Evolutionary conservation across 1,140 invertebrate species (phyloP), one percentile per base, ranked within the genome.

Genomic region (Eumaeus atala): DNA sequence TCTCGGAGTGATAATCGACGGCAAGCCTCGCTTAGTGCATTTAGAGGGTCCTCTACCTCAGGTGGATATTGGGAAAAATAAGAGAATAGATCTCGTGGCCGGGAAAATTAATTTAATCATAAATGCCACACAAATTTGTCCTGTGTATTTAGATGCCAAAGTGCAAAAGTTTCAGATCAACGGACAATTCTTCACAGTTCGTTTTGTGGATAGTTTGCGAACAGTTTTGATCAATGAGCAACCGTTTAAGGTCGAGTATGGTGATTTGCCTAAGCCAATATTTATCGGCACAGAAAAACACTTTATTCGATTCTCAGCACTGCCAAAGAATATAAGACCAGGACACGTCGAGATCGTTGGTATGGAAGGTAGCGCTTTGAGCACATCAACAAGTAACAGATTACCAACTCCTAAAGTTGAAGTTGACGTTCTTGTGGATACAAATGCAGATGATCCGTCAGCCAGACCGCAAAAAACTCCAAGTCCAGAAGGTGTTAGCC

Each of bases 201-300:
- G 94, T 63, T 96, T 97, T 77, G 92, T 92, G 9, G 93, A 96
- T 69, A 89, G 92, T 0, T 88, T 96, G 11, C 85, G 90, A 57
- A 94, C 92, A 5, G 93, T 94, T 1, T 72, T 95, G n/a, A 91
- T 97, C 9, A 96, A 97, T 73, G 95, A 95, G 40, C 90, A 92
- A 65, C 92, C 93, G 1, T 95, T 96, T 73, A 91, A 92, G 73
- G 91, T 95, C 1, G 93, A 96, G 59, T 98, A 97, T 89, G 97
- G 97, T 48, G 97, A 96, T 9, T 89, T 97, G 38, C 96, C 97
- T 0, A 95, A 96, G 70, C 93, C 96, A 0, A 93, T 97, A 51
- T 90, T 93, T 50, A 89, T 98, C 21, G 91, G 92, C 17, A 93
- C 92, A 14, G 92, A 92, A 58, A 93, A 93, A 61, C 94, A 96